Base-by-base conservation (phyloP, 2,797 vertebrate species). In the Botia kubotai region DNA sequence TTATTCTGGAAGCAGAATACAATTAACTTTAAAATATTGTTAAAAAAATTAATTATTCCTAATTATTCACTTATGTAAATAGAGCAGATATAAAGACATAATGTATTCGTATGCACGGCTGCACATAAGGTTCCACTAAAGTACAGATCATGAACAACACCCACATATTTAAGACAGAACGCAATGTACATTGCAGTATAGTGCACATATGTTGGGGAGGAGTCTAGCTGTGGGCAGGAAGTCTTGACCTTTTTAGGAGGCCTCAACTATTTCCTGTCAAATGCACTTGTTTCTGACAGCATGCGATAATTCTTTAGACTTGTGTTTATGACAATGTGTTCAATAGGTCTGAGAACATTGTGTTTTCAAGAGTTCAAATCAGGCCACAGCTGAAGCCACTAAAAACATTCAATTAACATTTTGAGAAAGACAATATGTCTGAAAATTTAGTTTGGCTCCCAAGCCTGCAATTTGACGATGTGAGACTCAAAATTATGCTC, bases 371-470 rank as follows among this genome's bases (percentile, higher is more conserved):
- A 77, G 65, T 69, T 77, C 19, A 77, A 58, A 58, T 66, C 36
- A 77, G 52, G 36, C 10, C 36, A 69, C 16, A 58, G 52, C 52
- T 19, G 36, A 69, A 69, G 52, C 52, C 36, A 58, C 75, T 21
- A 55, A 77, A 69, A 77, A 77, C 36, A 69, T 69, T 69, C 14
- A 77, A n/a, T 67, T 46, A 68, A 8, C 33, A 26, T 68, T 57
- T 68, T 57, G 19, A 14, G 10, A 77, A 77, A 21, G 16, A 57
- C 52, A 14, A 33, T 13, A 48, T 48, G 65, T 58, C 21, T 68
- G 2, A 46, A 48, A 63, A 19, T 21, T 48, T 39, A 39, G 6
- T 46, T 73, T 73, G 13, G 21, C 11, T 23, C 17, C 8, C 17
- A 63, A 7, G 50, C 23, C 10, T 75, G 21, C 11, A 62, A 8